phyloP scores from a whole-genome alignment of 2,888 invertebrate genomes.

The Xylota sylvarum region DNA sequence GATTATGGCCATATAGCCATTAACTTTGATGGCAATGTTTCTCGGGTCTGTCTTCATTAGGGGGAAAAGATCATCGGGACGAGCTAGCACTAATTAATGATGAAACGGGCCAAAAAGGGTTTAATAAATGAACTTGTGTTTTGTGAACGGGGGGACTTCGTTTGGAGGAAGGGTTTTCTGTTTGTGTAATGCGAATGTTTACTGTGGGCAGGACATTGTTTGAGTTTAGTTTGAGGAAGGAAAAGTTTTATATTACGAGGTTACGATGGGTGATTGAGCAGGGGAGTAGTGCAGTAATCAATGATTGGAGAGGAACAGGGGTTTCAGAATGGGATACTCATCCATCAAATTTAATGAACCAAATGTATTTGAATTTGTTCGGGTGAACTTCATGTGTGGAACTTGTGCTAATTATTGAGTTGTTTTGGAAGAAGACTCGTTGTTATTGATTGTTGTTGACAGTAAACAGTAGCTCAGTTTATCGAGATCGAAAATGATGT shows the following conservation, averaged over 20 bases:
- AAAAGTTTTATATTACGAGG: neutral
- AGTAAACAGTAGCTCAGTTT: too few relatives aligned
- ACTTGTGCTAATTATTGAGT: too few relatives aligned
- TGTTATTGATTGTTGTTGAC: too few relatives aligned
- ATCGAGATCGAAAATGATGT: too few relatives aligned
- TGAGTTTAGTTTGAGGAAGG: slow-evolving; percentile 1
- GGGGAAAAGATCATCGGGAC: slow-evolving; percentile 15
- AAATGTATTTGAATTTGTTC: neutral
- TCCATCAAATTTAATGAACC: slow-evolving; percentile 10
- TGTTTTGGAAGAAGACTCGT: neutral
- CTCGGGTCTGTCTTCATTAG: slow-evolving; percentile 58
- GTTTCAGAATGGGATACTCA: neutral
- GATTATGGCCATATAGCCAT: slow-evolving; percentile 71
- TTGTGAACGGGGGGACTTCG: slow-evolving; percentile 4
- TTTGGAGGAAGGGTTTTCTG: neutral
- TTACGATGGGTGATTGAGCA: neutral
- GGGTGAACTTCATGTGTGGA: too few relatives aligned
- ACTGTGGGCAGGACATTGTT: slow-evolving; percentile 1
- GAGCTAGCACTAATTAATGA: slow-evolving; percentile 63
- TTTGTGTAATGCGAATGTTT: slow-evolving; percentile 18
- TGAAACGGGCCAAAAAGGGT: slow-evolving; percentile 51
- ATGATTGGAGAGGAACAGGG: neutral
- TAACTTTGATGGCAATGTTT: slow-evolving; percentile 53
- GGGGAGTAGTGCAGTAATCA: slow-evolving; percentile 6
- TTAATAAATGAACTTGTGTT: slow-evolving; percentile 51